Conservation (phyloP, 2,888 invertebrate genomes). For the Dynastes maya region DNA sequence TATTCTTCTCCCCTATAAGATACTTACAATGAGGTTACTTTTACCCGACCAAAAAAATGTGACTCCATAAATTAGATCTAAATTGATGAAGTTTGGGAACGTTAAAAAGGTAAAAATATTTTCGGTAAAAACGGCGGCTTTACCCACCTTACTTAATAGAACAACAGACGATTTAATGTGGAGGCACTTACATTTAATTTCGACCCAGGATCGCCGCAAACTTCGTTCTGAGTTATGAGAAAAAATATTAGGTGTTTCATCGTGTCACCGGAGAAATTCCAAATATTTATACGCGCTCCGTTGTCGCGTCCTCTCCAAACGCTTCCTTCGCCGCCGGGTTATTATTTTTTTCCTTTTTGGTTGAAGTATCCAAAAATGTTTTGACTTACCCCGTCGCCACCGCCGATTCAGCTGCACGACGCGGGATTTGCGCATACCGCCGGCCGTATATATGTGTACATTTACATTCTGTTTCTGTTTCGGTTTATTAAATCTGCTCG, state of each 20-base stretch:
- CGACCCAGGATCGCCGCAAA: neutral
- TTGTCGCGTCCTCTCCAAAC: neutral
- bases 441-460: neutral
- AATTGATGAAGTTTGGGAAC: too few relatives aligned
- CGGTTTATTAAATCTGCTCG: slow-evolving; percentile 42
- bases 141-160: slow-evolving; percentile 22
- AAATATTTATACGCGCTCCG: slow-evolving; percentile 28
- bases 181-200: slow-evolving; percentile 39
- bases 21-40: too few relatives aligned
- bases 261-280: slow-evolving; percentile 27
- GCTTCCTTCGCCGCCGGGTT: slow-evolving; percentile 7
- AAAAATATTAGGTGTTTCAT: slow-evolving; percentile 38
- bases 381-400: neutral
- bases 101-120: too few relatives aligned
- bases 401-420: neutral
- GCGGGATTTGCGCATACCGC: slow-evolving; percentile 23
- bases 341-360: slow-evolving; percentile 2
- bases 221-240: slow-evolving; percentile 25
- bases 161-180: slow-evolving; percentile 41
- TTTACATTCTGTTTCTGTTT: slow-evolving; percentile 41
- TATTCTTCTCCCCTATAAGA: too few relatives aligned
- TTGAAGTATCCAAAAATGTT: slow-evolving; percentile 1
- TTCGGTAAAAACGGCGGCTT: neutral
- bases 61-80: too few relatives aligned
- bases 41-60: too few relatives aligned